Base-by-base conservation (phyloP, 2,888 invertebrate genomes). In the Zelleria hepariella region DNA sequence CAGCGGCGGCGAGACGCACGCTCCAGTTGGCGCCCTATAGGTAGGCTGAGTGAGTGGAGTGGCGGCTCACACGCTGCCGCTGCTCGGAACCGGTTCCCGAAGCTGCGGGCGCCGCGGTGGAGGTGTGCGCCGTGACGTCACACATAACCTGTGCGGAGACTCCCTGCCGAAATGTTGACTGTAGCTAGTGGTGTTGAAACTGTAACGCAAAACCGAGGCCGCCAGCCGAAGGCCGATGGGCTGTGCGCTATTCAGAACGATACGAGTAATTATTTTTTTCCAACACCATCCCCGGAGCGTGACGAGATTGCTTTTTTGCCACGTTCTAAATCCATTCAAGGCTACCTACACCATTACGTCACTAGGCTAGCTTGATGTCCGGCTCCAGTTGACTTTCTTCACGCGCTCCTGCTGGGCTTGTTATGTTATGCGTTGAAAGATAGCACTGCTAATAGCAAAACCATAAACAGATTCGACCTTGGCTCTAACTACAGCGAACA, bases 241-340 rank as follows among this genome's bases (percentile, higher is more conserved):
- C 32, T 53, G 58, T 52, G 27, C 27, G 32, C 53, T 26, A 55
- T 32, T 55, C 32, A 20, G 18, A 55, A 42, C 18, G 7, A 21
- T 51, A 32, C 8, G 10, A 15, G 18, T 23, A 18, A 24, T 58
- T 20, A 18, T 51, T 58, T 18, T 49, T 49, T 49, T 51, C 20
- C 51, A 58, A 51, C 49, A 7, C 52, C 52, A 18, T 55, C 55
- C 15, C 25, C 42, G 18, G 51, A 59, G 60, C 62, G 62, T 61
- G 58, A 59, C 61, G 59, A 59, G 61, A 62, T 63, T 58, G 62
- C 61, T 60, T 62, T 62, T 60, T 62, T 60, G 61, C 58, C 53
- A 53, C 59, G 59, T 60, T 61, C 60, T 63, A 63, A 63, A 63
- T 60, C 59, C 54, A 63, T 52, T 57, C 60, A 63, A 63, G 62